phyloP scores from a whole-genome alignment of 2,797 vertebrate species.

The Knipowitschia caucasica region DNA sequence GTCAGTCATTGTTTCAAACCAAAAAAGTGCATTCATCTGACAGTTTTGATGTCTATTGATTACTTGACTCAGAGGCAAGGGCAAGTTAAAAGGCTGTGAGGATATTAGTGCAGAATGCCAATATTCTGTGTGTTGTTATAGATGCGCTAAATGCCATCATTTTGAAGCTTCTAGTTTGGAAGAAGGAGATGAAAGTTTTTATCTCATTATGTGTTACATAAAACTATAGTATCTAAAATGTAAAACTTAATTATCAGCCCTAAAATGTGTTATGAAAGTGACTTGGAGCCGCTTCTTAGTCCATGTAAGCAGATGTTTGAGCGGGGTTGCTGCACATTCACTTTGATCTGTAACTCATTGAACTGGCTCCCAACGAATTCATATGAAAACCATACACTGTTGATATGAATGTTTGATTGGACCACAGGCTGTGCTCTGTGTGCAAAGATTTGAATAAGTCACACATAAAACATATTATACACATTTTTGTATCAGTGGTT shows the following conservation, averaged over 20 bases:
- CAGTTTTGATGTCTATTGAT: constrained; percentile 4
- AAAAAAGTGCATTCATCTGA: constrained; percentile 1
- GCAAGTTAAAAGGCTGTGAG: background rate
- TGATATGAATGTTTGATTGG: background rate
- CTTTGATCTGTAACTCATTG: constrained; percentile 3
- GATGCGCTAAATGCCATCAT: too few relatives aligned
- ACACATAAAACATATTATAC: too few relatives aligned
- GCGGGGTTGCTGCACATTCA: background rate
- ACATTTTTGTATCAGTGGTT: too few relatives aligned
- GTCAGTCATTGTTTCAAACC: background rate
- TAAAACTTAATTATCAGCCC: background rate
- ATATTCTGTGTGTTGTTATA: too few relatives aligned
- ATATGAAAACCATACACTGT: background rate
- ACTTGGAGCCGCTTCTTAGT: background rate
- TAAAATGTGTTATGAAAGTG: background rate
- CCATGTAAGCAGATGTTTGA: constrained; percentile 1
- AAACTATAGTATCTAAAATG: too few relatives aligned
- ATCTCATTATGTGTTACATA: too few relatives aligned
- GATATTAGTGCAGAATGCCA: background rate
- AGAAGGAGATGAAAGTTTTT: too few relatives aligned
- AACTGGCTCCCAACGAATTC: background rate
- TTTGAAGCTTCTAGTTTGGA: too few relatives aligned
- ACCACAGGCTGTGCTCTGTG: background rate
- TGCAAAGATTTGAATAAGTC: too few relatives aligned
- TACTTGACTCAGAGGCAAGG: background rate